Evolutionary conservation across 35 echinoderm and acorn worm genomes (phyloP).

Genomic region (Heliocidaris erythrogramma): DNA sequence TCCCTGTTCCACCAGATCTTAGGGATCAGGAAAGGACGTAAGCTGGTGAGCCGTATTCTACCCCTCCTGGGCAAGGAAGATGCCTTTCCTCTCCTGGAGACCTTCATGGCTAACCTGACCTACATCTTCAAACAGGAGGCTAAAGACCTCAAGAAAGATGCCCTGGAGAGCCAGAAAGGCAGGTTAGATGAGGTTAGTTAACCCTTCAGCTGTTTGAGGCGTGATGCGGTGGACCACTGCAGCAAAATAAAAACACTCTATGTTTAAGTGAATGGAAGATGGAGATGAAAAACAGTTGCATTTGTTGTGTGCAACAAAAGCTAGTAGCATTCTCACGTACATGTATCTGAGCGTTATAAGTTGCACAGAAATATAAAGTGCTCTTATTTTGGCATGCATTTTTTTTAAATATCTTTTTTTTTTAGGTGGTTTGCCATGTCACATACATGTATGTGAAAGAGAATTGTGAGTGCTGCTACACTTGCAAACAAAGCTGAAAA

Average conservation of each 20-base stretch:
- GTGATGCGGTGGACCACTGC: background rate
- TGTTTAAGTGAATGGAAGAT: background rate
- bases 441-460: background rate
- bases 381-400: too few relatives aligned
- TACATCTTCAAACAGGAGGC: slow-evolving; percentile 74
- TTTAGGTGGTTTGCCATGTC: background rate
- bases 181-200: background rate
- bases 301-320: background rate
- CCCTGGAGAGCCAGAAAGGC: slow-evolving; percentile 36
- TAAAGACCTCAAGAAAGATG: slow-evolving; percentile 68
- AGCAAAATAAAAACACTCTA: background rate
- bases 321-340: background rate
- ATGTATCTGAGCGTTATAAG: too few relatives aligned
- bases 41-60: slow-evolving; percentile 71
- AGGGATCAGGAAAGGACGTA: slow-evolving; percentile 68
- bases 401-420: too few relatives aligned
- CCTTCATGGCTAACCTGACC: slow-evolving; percentile 50
- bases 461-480: too few relatives aligned
- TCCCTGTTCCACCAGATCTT: slow-evolving; percentile 54
- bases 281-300: background rate
- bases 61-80: slow-evolving; percentile 63
- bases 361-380: too few relatives aligned
- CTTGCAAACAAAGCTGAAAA: too few relatives aligned
- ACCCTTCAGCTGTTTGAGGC: background rate
- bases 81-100: slow-evolving; percentile 22